Conservation (phyloP, 92 coral and sea anemone genomes). For the Umimayanthus kanabou region DNA sequence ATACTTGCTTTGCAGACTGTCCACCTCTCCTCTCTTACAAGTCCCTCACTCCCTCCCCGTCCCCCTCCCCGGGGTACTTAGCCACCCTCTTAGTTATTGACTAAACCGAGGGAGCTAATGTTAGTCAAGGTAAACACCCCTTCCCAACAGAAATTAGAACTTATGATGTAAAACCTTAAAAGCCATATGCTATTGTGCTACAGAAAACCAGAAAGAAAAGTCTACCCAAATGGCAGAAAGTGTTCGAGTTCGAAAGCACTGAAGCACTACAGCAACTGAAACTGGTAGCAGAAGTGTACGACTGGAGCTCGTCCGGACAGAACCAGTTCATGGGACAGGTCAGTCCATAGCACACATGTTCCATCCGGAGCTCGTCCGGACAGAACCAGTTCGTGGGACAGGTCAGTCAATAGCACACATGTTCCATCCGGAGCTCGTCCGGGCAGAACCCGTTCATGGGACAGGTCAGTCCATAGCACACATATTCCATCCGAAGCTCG, state of each 20-base stretch:
- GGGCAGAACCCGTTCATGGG: constrained; percentile 58
- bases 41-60: no score
- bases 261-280: constrained; percentile 67
- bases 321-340: constrained; percentile 83
- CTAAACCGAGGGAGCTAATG: no score
- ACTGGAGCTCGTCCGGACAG: constrained; percentile 52
- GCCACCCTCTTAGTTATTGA: no score
- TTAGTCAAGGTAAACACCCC: no score
- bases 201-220: constrained; percentile 61
- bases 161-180: not conserved
- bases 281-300: constrained; percentile 80
- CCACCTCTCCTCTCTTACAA: no score
- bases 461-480: constrained; percentile 51
- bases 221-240: constrained; percentile 70
- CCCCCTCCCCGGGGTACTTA: no score
- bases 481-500: constrained; percentile 41
- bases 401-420: constrained; percentile 47
- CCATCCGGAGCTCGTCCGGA: constrained; percentile 44
- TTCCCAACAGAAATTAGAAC: no score
- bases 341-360: constrained; percentile 9
- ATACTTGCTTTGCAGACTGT: no score
- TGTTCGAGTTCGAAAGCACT: constrained; percentile 73
- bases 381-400: constrained; percentile 66
- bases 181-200: not conserved
- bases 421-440: constrained; percentile 40